A percentile compares a stretch with the other conserved stretches of the same genome.
Evolutionary conservation across 2,888 invertebrate species (phyloP).

Genomic region (Rugalucina vietnamica): DNA sequence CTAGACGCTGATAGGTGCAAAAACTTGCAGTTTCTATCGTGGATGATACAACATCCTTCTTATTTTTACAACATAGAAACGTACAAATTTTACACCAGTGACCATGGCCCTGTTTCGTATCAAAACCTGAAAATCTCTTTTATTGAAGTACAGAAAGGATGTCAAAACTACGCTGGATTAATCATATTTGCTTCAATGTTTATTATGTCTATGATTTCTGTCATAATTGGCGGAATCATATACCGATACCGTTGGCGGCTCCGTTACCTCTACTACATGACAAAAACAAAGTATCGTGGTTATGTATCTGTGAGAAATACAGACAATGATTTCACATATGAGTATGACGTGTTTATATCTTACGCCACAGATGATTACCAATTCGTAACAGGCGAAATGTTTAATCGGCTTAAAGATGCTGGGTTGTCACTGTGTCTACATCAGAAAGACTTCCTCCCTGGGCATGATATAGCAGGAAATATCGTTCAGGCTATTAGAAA

Average conservation of each 20-base stretch:
- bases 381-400: background rate
- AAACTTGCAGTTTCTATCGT: background rate
- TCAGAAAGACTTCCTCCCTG: background rate
- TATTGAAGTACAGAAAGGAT: background rate
- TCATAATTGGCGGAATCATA: background rate
- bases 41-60: background rate
- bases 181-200: background rate
- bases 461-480: slow-evolving; percentile 51
- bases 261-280: background rate
- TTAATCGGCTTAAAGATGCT: background rate
- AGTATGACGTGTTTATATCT: background rate
- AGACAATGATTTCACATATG: background rate
- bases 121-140: background rate
- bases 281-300: background rate
- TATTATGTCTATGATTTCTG: background rate
- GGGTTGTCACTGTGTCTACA: background rate
- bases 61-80: background rate
- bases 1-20: background rate
- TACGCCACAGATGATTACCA: background rate
- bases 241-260: no score
- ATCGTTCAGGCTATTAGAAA: slow-evolving; percentile 37
- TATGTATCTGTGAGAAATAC: background rate
- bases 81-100: background rate
- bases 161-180: background rate
- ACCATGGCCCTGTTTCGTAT: background rate